Conservation (phyloP, 30 jellyfish, hydroid and myxozoan species). For the Turritopsis rubra region DNA sequence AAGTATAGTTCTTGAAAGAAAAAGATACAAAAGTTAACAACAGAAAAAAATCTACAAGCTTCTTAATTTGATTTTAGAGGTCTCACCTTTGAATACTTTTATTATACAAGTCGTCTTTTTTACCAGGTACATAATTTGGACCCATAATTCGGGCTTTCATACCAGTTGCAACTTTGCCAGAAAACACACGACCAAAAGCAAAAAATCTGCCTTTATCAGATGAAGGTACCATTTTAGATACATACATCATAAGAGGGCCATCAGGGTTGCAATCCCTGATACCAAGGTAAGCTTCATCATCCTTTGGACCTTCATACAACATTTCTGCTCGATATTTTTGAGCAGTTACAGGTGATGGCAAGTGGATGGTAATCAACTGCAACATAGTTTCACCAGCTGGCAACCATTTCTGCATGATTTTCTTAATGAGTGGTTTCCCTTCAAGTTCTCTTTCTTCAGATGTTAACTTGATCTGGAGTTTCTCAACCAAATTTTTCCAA, state of each 20-base stretch:
- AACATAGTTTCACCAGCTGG: conserved; percentile 99
- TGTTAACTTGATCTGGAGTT: conserved; percentile 60
- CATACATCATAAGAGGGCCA: conserved; percentile 98
- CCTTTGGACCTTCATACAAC: conserved; percentile 97
- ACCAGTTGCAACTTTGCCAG: conserved; percentile 98
- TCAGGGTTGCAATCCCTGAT: conserved; percentile 90
- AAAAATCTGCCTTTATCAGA: conserved; percentile 98
- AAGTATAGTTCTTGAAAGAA: conserved; percentile 61
- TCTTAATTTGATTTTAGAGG: too few species aligned
- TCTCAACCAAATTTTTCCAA: conserved; percentile 50
- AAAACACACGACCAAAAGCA: conserved; percentile 99
- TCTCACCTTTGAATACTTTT: conserved; percentile 85
- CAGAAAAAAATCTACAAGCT: too few species aligned
- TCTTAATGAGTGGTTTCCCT: conserved; percentile 82
- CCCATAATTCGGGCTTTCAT: conserved; percentile 96
- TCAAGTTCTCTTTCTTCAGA: conserved; percentile 81
- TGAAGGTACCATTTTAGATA: conserved; percentile 99
- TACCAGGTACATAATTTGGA: conserved; percentile 93
- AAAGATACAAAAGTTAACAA: background rate
- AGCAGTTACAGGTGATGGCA: conserved; percentile 99
- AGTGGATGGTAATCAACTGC: conserved; percentile 92
- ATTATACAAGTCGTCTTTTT: conserved; percentile 75
- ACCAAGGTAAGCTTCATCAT: conserved; percentile 91
- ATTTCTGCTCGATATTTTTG: conserved; percentile 97
- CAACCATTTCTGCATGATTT: conserved; percentile 91